Evolutionary conservation across 2,113 vertebrate species (phyloP).

Genomic region (Melierax canorus): DNA sequence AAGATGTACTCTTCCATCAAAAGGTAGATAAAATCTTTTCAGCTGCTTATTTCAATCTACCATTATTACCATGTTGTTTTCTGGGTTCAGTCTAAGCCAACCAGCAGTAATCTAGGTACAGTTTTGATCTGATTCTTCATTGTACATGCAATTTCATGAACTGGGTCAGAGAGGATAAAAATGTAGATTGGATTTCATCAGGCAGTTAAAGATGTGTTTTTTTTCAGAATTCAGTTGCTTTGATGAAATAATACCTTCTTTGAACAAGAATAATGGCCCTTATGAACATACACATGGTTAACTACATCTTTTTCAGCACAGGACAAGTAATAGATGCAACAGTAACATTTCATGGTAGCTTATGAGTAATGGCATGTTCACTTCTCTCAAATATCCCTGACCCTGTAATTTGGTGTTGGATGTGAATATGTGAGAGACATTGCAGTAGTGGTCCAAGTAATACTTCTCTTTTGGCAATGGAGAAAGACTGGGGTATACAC

Average conservation of each 20-base stretch:
- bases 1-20: background rate
- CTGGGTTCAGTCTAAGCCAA: background rate
- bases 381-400: background rate
- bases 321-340: background rate
- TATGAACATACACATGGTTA: background rate
- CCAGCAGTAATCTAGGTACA: background rate
- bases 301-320: background rate
- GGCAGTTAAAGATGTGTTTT: background rate
- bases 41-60: background rate
- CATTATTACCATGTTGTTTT: background rate
- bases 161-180: background rate
- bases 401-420: background rate
- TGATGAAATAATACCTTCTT: background rate
- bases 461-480: background rate
- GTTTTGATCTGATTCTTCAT: background rate
- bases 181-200: background rate
- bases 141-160: background rate
- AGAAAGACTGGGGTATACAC: background rate
- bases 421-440: background rate
- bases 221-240: background rate
- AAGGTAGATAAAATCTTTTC: slow-evolving; percentile 9
- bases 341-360: background rate
- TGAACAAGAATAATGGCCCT: background rate
- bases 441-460: background rate
- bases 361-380: background rate